phyloP scores from a whole-genome alignment of 2,113 vertebrate genomes.

The Mustela nigripes region DNA sequence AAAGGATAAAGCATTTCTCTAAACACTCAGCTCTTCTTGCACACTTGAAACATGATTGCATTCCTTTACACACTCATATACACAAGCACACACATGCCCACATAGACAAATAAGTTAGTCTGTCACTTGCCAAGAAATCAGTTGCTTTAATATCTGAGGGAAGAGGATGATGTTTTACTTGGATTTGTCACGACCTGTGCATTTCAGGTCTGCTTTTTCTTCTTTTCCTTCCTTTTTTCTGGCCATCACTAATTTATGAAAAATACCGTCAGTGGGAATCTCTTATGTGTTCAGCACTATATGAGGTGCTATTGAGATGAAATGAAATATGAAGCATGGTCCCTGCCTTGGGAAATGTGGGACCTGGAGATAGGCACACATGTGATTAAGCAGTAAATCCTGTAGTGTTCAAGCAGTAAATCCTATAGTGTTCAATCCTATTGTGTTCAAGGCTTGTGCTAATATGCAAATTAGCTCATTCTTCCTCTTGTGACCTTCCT shows the following conservation, averaged over 20 bases:
- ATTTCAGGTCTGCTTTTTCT: not conserved
- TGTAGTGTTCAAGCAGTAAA: not conserved
- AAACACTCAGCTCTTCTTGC: not conserved
- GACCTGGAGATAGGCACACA: not conserved
- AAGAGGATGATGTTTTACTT: not conserved
- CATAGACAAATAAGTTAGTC: not conserved
- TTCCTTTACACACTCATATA: not conserved
- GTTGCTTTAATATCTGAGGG: not conserved
- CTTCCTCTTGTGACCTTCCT: not conserved
- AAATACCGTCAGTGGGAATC: not conserved
- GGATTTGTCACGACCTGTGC: not conserved
- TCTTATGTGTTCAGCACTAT: not conserved
- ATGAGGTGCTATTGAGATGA: not conserved
- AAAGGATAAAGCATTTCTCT: not conserved
- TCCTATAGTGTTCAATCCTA: too few species aligned
- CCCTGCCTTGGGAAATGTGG: not conserved
- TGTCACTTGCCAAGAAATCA: not conserved
- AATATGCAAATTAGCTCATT: not conserved
- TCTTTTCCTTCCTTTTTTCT: not conserved
- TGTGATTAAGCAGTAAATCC: not conserved
- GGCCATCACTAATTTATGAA: not conserved
- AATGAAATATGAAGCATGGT: not conserved
- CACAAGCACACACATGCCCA: not conserved
- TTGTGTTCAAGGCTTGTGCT: not conserved
- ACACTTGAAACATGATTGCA: not conserved